Base-by-base conservation (phyloP, 1,140 invertebrate species). In the Nylanderia fulva region DNA sequence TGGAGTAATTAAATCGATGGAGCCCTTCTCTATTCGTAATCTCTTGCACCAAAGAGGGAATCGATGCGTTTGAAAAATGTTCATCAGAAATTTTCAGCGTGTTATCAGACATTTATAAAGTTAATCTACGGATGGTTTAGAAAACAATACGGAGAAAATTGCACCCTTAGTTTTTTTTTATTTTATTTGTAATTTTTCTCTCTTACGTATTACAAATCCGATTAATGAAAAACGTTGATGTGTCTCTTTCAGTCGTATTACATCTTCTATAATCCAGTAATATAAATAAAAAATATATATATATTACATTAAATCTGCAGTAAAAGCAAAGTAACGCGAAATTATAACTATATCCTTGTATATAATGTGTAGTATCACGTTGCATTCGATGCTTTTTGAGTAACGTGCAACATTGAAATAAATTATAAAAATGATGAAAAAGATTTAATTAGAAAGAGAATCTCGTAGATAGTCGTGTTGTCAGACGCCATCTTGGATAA, bases 401-500 rank as follows among this genome's bases (percentile, higher is more conserved):
- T 13, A 8, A n/a, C n/a, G n/a, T n/a, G n/a, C 15, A 1, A 39
- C 13, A 15, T 45, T 29, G 33, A 42, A 42, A 36, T 13, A 52
- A 0, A 80, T 58, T 33, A 29, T 24, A 24, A 24, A n/a, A 82
- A 60, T 58, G 33, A 42, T 18, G 21, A 58, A 58, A 72, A 60
- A 42, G 27, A 58, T 42, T 71, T 82, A 72, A 82, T 72, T 82
- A 82, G 66, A 58, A 82, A 82, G 58, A 3, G 66, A 58, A 71
- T 58, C 27, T 11, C 24, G 66, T 13, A 42, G 29, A 79, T 42
- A 36, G 63, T 66, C 52, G 24, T 42, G 66, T 71, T 42, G 52
- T 58, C 66, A 39, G 64, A 42, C 52, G 54, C 77, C 87, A 75
- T 69, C 86, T 88, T 76, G 83, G 69, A 68, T 88, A 74, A 88